phyloP scores from a whole-genome alignment of 1,140 invertebrate genomes.

The Manduca sexta region DNA sequence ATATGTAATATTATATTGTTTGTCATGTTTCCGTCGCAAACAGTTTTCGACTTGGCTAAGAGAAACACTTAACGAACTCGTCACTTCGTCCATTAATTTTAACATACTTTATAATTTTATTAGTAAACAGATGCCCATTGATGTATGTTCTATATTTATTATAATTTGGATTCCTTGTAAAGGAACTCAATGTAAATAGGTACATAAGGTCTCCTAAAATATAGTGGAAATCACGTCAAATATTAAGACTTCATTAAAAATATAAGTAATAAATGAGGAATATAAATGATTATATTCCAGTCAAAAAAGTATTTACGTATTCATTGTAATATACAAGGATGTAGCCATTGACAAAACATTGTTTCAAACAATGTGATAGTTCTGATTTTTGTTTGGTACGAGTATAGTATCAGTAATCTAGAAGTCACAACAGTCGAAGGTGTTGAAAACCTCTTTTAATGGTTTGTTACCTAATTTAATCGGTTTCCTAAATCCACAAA shows the following conservation, averaged over 20 bases:
- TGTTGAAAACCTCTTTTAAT: no score
- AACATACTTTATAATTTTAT: conserved; percentile 62
- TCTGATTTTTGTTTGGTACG: background rate
- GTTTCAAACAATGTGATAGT: conserved; percentile 11
- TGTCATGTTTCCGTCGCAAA: conserved; percentile 69
- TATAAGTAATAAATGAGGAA: conserved; percentile 48
- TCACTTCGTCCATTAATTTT: conserved; percentile 73
- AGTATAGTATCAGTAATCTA: no score
- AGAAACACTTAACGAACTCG: conserved; percentile 68
- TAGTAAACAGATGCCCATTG: conserved; percentile 57
- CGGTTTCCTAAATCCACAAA: background rate
- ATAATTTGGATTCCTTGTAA: conserved; percentile 54
- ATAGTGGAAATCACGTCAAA: conserved; percentile 16
- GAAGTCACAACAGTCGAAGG: no score
- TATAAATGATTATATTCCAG: conserved; percentile 51
- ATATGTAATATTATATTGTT: conserved; percentile 58
- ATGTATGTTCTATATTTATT: conserved; percentile 51
- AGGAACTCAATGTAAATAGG: conserved; percentile 63
- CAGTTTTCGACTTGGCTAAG: conserved; percentile 64
- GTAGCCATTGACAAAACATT: conserved; percentile 34
- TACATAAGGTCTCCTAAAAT: no score
- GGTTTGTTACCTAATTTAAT: no score
- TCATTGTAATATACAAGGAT: conserved; percentile 31
- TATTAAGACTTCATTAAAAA: conserved; percentile 61
- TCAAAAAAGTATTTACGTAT: conserved; percentile 43